These are phyloP conservation scores for Bolborhynchus lineola DNA, from an alignment of 2,113 vertebrate genomes.

Conservation along the genomic window DNA sequence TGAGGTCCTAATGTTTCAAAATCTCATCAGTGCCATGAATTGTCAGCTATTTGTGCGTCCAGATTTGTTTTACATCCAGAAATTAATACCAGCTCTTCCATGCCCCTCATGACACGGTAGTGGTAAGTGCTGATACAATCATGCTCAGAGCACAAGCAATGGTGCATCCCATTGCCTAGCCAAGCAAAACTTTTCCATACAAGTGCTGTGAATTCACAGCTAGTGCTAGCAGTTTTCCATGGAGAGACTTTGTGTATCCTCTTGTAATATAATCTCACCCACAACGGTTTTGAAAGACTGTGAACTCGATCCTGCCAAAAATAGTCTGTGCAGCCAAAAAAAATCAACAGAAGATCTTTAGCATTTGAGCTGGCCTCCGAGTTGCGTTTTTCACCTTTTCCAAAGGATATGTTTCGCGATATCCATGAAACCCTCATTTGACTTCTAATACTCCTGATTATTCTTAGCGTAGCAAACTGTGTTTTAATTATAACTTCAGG, in stretches of 20 bases:
- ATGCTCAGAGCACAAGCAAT: neutral
- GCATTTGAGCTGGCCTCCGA: neutral
- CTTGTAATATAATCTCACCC: conserved; percentile 16
- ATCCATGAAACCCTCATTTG: neutral
- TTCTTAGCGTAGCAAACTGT: neutral
- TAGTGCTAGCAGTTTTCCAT: conserved; percentile 6
- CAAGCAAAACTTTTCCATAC: conserved; percentile 9
- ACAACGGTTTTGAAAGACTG: conserved; percentile 31
- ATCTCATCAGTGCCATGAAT: neutral
- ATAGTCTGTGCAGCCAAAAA: conserved; percentile 17
- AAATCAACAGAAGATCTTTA: conserved; percentile 10
- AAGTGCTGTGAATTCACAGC: neutral
- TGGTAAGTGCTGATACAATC: neutral
- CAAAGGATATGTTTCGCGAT: neutral
- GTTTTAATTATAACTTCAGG: neutral
- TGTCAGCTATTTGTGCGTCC: neutral
- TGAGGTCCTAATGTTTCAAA: neutral
- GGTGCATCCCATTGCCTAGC: neutral
- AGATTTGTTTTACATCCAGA: neutral
- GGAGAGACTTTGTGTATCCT: neutral
- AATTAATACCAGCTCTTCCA: neutral
- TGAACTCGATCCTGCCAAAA: conserved; percentile 33
- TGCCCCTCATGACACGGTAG: rapidly evolving
- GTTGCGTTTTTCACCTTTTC: conserved; percentile 53
- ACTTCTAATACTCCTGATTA: neutral